Evolutionary conservation across 2,797 vertebrate genomes (phyloP), one percentile per base, ranked within the genome.

Genomic region (Chanos chanos): DNA sequence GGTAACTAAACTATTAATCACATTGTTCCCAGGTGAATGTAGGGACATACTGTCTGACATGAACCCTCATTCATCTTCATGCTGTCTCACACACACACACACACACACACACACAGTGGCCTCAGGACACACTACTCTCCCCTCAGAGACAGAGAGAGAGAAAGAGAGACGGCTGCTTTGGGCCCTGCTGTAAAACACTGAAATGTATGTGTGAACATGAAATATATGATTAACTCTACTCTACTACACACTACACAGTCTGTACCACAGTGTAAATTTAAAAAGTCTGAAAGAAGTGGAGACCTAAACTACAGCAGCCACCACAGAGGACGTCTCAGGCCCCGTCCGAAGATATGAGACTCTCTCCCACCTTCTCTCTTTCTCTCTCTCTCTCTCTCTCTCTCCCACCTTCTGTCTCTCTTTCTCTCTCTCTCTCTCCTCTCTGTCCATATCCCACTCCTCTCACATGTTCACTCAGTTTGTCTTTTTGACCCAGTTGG

Each of bases 1-100:
- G 73, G 79, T 86, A 88, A 89, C 81, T 82, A 81, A 86, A 86
- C 86, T 85, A 91, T 89, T 89, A 86, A 89, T 89, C 86, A 89
- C 75, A 52, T 58, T 50, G 74, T 73, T 86, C 86, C 85, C 86
- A 89, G 86, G 84, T 85, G 83, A 85, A 78, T 71, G 58, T 68
- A 51, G 79, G 78, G 76, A 77, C 75, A 80, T 74, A 73, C 79
- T 82, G 66, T 80, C 77, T 73, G 37, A 45, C 69, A 75, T 82
- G 82, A 83, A 77, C 76, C 75, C 76, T 78, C 85, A 88, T 87
- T 81, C 83, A 85, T 87, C 87, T 88, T 84, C 81, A 78, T 71
- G 80, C 79, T 77, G 77, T 79, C 80, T 81, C 43, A 10, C 55
- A 77, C 70, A 71, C 78, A 82, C n/a, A n/a, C n/a, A n/a, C n/a